These are phyloP conservation scores for Nothobranchius furzeri DNA, from an alignment of 2,113 vertebrate genomes.

Conservation along the genomic window DNA sequence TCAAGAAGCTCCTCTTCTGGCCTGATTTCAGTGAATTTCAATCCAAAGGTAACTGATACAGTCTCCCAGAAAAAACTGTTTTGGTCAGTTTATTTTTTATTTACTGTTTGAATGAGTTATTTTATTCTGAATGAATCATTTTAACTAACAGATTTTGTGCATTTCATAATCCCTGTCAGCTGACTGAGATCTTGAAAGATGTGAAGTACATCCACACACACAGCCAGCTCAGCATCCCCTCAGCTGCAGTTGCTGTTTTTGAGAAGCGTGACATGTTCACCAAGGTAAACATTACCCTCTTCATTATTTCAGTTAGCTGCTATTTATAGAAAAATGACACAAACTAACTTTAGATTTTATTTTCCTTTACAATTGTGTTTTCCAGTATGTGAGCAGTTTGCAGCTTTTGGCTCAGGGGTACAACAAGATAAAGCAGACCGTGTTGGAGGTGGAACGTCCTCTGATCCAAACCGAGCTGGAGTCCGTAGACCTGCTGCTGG, in stretches of 20 bases:
- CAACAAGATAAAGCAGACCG: conserved; percentile 79
- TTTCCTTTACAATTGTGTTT: conserved; percentile 11
- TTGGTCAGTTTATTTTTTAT: not conserved
- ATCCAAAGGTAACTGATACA: conserved; percentile 71
- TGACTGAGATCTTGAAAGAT: conserved; percentile 82
- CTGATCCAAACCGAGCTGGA: conserved; percentile 76
- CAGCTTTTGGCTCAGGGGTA: conserved; percentile 80
- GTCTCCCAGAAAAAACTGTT: not conserved
- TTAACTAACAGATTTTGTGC: not conserved
- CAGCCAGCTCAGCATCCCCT: conserved; percentile 75
- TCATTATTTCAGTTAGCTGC: not conserved
- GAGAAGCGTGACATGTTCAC: conserved; percentile 78
- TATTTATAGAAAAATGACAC: not conserved
- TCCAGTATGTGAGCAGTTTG: conserved; percentile 78
- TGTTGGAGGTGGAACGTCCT: conserved; percentile 81
- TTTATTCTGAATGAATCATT: not conserved
- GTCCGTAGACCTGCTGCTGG: conserved; percentile 71
- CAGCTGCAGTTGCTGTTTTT: conserved; percentile 77
- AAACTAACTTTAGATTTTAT: not conserved
- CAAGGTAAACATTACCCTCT: conserved; percentile 74
- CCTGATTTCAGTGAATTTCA: conserved; percentile 85
- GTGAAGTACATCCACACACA: conserved; percentile 83
- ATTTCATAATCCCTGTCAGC: conserved; percentile 59
- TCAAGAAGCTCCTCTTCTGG: conserved; percentile 65
- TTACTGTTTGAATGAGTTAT: not conserved